Percentiles rank a stretch among this genome's conserved stretches.
phyloP scores from a whole-genome alignment of 92 coral and sea anemone genomes.

The Zoanthus solanderi region DNA sequence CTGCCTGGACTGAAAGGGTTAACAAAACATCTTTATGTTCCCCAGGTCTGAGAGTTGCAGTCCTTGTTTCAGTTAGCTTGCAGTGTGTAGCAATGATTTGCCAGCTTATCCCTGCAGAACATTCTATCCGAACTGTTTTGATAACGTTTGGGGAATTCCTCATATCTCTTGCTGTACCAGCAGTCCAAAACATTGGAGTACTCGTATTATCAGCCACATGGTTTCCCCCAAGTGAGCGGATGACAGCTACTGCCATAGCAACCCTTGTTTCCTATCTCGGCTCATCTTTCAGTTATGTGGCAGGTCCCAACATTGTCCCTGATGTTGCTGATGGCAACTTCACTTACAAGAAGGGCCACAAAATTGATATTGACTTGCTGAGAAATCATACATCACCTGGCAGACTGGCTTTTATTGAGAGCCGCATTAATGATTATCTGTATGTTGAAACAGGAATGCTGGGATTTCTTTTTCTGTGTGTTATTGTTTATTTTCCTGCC shows the following conservation, averaged over 20 bases:
- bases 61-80: constrained; percentile 73
- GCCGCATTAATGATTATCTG: constrained; percentile 85
- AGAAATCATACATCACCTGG: constrained; percentile 75
- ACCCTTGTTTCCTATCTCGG: constrained; percentile 91
- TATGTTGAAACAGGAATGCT: constrained; percentile 82
- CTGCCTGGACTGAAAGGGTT: too few species aligned
- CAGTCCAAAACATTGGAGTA: constrained; percentile 87
- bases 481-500: constrained; percentile 90
- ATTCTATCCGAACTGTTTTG: constrained; percentile 67
- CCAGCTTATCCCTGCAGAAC: constrained; percentile 81
- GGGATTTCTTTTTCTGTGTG: constrained; percentile 75
- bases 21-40: background rate
- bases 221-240: constrained; percentile 97
- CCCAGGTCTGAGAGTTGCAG: constrained; percentile 87
- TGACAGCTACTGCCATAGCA: constrained; percentile 96
- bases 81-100: constrained; percentile 82
- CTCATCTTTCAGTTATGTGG: constrained; percentile 83
- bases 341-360: constrained; percentile 76
- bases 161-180: constrained; percentile 90
- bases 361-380: constrained; percentile 72
- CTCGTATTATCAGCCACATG: constrained; percentile 96
- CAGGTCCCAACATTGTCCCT: constrained; percentile 90
- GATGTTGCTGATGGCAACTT: constrained; percentile 84
- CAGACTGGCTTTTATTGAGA: constrained; percentile 68
- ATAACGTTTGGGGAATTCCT: constrained; percentile 88